A percentile compares a stretch with the other conserved stretches of the same genome.
Conservation (phyloP, 2,113 vertebrate species). For the Actenoides lindsayi region DNA sequence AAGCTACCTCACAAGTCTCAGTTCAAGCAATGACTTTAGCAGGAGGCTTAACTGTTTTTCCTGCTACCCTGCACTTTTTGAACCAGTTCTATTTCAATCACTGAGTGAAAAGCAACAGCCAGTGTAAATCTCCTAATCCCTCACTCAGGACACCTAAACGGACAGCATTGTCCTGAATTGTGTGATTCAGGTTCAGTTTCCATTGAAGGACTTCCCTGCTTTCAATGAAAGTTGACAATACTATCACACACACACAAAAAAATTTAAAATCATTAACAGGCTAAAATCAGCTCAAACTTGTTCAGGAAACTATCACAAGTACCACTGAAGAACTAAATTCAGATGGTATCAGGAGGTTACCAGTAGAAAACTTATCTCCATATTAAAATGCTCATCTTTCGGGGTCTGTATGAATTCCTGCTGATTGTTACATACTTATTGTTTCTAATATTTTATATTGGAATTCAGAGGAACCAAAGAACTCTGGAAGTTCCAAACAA, state of each 20-base stretch:
- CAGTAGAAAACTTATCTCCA: background rate
- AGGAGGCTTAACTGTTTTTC: constrained; percentile 56
- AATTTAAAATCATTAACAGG: background rate
- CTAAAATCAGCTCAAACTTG: background rate
- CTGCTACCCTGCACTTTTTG: background rate
- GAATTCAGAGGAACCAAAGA: background rate
- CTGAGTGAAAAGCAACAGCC: background rate
- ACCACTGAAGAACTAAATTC: background rate
- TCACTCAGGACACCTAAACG: background rate
- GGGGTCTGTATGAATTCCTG: background rate
- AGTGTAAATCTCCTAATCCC: background rate
- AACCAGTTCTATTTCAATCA: background rate
- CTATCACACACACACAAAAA: background rate
- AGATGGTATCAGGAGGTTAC: background rate
- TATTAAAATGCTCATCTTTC: background rate
- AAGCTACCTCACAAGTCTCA: background rate
- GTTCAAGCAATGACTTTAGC: constrained; percentile 43
- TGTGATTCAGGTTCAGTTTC: background rate
- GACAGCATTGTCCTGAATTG: fast-evolving
- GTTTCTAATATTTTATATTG: background rate
- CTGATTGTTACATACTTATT: background rate
- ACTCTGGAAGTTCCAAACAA: background rate
- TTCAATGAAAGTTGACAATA: background rate
- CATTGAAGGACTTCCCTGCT: background rate
- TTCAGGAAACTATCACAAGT: background rate